Conservation (phyloP, 2,113 vertebrate species). For the Lichenostomus cassidix region DNA sequence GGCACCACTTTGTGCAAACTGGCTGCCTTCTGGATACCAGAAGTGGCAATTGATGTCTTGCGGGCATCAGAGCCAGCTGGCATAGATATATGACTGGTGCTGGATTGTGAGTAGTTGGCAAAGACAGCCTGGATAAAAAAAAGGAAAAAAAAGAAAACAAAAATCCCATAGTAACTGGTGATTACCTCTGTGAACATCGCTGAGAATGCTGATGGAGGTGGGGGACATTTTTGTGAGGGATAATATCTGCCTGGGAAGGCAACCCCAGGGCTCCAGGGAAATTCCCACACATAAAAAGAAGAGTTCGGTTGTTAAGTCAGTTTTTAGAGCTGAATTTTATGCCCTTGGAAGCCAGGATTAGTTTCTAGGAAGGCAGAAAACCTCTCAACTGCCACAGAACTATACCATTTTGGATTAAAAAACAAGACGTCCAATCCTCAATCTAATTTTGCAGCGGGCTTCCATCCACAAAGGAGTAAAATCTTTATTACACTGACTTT, state of each 20-base stretch:
- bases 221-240: background rate
- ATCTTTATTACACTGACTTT: background rate
- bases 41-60: constrained; percentile 71
- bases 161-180: background rate
- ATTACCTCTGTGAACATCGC: background rate
- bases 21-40: constrained; percentile 64
- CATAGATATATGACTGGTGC: constrained; percentile 51
- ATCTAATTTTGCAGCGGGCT: background rate
- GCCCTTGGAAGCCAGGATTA: background rate
- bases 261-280: background rate
- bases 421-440: background rate
- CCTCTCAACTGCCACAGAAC: background rate
- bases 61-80: constrained; percentile 54
- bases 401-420: background rate
- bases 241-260: background rate
- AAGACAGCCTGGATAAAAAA: constrained; percentile 73
- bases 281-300: background rate
- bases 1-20: constrained; percentile 68
- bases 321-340: background rate
- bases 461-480: background rate
- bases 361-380: background rate
- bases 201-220: background rate
- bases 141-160: background rate
- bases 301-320: background rate
- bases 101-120: constrained; percentile 71